Percentiles rank a stretch among this genome's conserved stretches.
phyloP scores from a whole-genome alignment of 2,888 invertebrate species.

The Cotesia congregata region DNA sequence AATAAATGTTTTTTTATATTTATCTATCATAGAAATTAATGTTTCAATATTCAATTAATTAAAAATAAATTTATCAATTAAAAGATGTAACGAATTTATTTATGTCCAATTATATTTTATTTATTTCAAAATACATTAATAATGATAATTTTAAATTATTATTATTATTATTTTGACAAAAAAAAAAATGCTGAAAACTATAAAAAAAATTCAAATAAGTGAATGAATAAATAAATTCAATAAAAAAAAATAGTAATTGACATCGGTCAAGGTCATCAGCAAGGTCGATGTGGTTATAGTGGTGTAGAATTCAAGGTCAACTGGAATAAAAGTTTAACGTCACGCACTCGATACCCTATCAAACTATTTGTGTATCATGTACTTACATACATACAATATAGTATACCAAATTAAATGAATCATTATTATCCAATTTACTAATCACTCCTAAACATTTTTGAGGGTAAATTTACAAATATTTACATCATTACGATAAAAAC shows the following conservation, averaged over 20 bases:
- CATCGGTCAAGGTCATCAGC: constrained; percentile 22
- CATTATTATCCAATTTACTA: not conserved
- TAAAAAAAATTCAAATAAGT: not conserved
- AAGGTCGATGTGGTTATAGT: not conserved
- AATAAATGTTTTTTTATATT: too few species aligned
- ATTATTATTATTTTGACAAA: not conserved
- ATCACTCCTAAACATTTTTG: too few species aligned
- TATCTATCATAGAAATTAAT: too few species aligned
- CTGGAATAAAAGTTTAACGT: constrained; percentile 10
- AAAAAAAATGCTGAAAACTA: not conserved
- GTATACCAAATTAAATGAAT: constrained; percentile 7
- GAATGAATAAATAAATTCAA: not conserved
- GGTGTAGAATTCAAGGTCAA: constrained; percentile 27
- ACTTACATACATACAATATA: not conserved
- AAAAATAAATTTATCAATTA: too few species aligned
- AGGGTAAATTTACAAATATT: too few species aligned
- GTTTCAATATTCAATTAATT: too few species aligned
- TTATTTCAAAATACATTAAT: not conserved
- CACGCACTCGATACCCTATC: constrained; percentile 21
- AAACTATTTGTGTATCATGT: not conserved
- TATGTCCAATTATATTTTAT: not conserved
- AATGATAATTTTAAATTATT: not conserved
- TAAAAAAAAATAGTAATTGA: constrained; percentile 2
- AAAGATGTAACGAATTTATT: too few species aligned
- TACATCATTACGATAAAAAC: too few species aligned